A percentile compares a stretch with the other conserved stretches of the same genome.
Evolutionary conservation across 2,888 invertebrate species (phyloP).

Genomic region (Dioctria rufipes): DNA sequence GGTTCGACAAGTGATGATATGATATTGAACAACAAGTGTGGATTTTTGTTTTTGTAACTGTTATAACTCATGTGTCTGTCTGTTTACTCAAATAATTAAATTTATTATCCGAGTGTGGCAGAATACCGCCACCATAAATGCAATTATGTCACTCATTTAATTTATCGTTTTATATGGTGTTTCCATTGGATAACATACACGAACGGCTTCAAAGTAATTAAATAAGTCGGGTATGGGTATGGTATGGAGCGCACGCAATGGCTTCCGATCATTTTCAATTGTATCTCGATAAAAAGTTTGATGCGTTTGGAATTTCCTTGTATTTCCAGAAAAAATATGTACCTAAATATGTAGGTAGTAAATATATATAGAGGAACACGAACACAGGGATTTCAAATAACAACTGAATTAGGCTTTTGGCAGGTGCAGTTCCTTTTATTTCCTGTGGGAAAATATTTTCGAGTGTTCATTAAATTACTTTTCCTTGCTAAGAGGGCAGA

Average conservation of each 20-base stretch:
- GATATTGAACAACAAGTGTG: not conserved
- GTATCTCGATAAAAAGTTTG: not conserved
- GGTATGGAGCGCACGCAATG: not conserved
- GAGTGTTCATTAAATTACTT: no score
- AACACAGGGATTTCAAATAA: not conserved
- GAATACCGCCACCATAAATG: constrained; percentile 17
- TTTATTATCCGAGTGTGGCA: constrained; percentile 18
- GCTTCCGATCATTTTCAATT: not conserved
- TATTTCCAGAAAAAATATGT: no score
- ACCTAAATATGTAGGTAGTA: no score
- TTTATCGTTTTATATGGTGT: constrained; percentile 21
- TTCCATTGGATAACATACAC: not conserved
- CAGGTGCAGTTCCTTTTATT: constrained; percentile 9
- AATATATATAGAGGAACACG: not conserved
- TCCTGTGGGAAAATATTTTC: not conserved
- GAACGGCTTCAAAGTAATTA: not conserved
- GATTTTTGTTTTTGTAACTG: constrained; percentile 11
- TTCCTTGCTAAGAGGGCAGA: no score
- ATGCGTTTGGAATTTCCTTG: not conserved
- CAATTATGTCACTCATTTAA: constrained; percentile 38
- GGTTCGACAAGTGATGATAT: not conserved
- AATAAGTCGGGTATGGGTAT: not conserved
- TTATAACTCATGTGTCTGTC: not conserved
- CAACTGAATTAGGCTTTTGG: constrained; percentile 15
- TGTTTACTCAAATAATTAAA: constrained; percentile 42